Percentiles rank a stretch among this genome's conserved stretches.
These are phyloP conservation scores for Neomonachus schauinslandi DNA, from an alignment of 2,113 vertebrate species.

Conservation along the genomic window DNA sequence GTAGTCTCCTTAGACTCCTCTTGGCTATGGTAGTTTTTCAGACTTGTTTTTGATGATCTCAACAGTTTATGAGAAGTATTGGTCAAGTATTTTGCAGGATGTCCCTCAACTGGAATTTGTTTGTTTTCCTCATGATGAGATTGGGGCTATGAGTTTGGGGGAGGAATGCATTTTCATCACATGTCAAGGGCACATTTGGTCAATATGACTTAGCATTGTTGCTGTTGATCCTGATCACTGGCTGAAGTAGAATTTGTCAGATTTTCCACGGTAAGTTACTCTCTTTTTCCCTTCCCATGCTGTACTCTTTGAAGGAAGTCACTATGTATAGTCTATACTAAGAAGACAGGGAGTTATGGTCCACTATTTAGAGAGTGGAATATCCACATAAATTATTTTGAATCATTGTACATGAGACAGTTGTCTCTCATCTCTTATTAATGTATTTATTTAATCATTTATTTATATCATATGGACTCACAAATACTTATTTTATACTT, in stretches of 20 bases:
- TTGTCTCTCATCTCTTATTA: neutral
- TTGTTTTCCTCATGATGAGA: neutral
- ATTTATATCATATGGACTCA: conserved; percentile 29
- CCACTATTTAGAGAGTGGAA: neutral
- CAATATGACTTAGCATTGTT: neutral
- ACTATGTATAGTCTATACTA: neutral
- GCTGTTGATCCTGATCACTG: neutral
- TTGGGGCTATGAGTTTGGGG: neutral
- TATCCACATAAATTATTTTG: neutral
- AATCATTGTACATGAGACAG: neutral
- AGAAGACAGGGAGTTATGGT: neutral
- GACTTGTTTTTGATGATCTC: conserved; percentile 6
- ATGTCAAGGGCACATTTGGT: neutral
- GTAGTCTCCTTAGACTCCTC: neutral
- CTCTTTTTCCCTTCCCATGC: neutral
- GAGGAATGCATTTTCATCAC: neutral
- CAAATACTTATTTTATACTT: conserved; percentile 38
- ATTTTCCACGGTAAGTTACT: neutral
- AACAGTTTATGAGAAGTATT: neutral
- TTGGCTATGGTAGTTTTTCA: neutral
- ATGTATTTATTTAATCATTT: neutral
- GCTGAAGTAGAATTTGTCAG: neutral
- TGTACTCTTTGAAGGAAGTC: neutral
- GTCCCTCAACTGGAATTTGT: neutral
- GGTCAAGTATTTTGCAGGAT: neutral